Evolutionary conservation across 2,888 invertebrate species (phyloP).

Genomic region (Xanthostigma xanthostigma): DNA sequence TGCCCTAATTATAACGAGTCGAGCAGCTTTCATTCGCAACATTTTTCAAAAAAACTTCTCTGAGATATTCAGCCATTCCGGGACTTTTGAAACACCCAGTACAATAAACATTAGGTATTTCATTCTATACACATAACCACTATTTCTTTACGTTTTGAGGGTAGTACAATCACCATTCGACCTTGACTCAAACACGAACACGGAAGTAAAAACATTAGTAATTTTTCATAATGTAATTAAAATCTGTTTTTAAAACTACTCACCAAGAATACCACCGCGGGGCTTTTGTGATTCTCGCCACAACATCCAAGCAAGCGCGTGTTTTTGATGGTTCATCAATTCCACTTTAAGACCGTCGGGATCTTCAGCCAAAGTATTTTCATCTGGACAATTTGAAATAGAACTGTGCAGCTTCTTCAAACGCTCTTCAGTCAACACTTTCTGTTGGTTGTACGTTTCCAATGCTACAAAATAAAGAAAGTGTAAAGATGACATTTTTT

Average conservation of each 20-base stretch:
- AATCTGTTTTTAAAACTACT: neutral
- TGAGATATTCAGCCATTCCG: too few relatives aligned
- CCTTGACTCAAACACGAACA: too few relatives aligned
- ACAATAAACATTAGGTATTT: too few relatives aligned
- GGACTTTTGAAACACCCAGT: too few relatives aligned
- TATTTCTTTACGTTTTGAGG: too few relatives aligned
- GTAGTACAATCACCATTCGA: too few relatives aligned
- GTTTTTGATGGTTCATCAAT: conserved; percentile 71
- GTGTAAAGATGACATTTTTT: neutral
- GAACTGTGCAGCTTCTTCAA: conserved; percentile 57
- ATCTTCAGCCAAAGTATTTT: conserved; percentile 37
- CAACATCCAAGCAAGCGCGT: conserved; percentile 73
- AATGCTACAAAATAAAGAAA: conserved; percentile 33
- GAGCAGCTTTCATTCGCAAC: too few relatives aligned
- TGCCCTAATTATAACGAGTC: too few relatives aligned
- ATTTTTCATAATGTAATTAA: too few relatives aligned
- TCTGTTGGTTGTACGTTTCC: conserved; percentile 51
- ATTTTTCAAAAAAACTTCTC: too few relatives aligned
- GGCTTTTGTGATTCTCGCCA: conserved; percentile 84
- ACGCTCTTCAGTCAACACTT: conserved; percentile 53
- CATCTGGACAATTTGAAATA: conserved; percentile 48
- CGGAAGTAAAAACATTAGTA: too few relatives aligned
- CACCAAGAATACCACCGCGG: conserved; percentile 74
- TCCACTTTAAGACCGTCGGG: conserved; percentile 46
- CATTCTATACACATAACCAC: too few relatives aligned